These are phyloP conservation scores for Noturus placidus DNA, from an alignment of 2,113 vertebrate species.

Conservation along the genomic window DNA sequence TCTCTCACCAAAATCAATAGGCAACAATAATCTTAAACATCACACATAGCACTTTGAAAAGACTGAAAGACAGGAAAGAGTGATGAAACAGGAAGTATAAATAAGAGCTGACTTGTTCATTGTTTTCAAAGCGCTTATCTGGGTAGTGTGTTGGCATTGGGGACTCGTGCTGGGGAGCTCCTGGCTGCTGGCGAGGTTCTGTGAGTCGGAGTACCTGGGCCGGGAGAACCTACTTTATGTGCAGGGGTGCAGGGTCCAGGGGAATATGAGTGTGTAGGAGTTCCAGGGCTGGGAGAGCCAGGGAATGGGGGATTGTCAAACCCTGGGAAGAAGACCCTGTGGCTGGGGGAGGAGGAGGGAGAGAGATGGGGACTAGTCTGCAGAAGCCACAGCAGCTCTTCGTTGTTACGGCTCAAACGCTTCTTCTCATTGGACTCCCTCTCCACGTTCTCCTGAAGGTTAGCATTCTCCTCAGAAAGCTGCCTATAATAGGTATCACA, in stretches of 20 bases:
- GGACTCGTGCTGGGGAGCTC: constrained; percentile 75
- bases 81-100: not conserved
- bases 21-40: not conserved
- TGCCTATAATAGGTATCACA: constrained; percentile 73
- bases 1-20: not conserved
- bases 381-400: constrained; percentile 96
- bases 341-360: constrained; percentile 79
- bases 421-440: constrained; percentile 95
- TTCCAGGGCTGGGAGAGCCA: constrained; percentile 64
- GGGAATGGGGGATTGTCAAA: constrained; percentile 83
- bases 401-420: constrained; percentile 90
- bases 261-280: constrained; percentile 65
- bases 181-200: constrained; percentile 60
- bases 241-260: constrained; percentile 64
- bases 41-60: not conserved
- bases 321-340: constrained; percentile 81
- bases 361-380: constrained; percentile 91
- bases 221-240: constrained; percentile 62
- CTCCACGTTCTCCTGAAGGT: constrained; percentile 90
- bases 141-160: constrained; percentile 71
- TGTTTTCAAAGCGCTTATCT: constrained; percentile 70
- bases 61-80: not conserved
- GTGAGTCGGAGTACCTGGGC: constrained; percentile 69
- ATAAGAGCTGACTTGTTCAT: not conserved
- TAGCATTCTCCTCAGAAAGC: constrained; percentile 92